phyloP scores from a whole-genome alignment of 2,113 vertebrate genomes.

The Peromyscus leucopus region DNA sequence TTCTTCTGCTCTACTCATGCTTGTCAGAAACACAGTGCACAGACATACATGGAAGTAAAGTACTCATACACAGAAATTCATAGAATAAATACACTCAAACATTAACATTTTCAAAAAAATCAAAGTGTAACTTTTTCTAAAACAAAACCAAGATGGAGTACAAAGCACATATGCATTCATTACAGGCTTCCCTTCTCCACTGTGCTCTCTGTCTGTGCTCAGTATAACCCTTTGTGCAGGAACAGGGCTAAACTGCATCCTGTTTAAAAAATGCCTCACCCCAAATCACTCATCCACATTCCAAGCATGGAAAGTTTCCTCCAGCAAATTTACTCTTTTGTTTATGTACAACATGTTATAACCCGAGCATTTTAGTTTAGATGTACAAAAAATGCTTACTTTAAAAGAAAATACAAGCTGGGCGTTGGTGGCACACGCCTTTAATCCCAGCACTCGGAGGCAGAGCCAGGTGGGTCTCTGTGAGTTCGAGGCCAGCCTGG shows the following conservation, averaged over 20 bases:
- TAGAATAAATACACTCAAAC: background rate
- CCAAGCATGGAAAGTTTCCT: background rate
- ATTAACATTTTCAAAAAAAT: background rate
- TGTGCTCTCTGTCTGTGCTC: background rate
- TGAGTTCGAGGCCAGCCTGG: too few species aligned
- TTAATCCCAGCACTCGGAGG: too few species aligned
- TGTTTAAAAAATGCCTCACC: background rate
- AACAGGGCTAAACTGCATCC: background rate
- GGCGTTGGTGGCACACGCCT: too few species aligned
- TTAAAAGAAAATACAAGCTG: slow-evolving; percentile 81
- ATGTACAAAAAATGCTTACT: slow-evolving; percentile 80
- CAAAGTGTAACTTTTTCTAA: background rate
- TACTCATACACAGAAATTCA: background rate
- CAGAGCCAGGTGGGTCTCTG: too few species aligned
- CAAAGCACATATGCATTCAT: background rate
- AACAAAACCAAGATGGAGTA: background rate
- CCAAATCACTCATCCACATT: background rate
- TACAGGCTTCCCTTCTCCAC: background rate
- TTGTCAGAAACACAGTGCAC: too few species aligned
- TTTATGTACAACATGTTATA: background rate
- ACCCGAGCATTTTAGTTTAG: slow-evolving; percentile 41
- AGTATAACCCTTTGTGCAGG: background rate
- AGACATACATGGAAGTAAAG: too few species aligned
- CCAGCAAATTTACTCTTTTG: background rate
- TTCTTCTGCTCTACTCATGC: background rate